A percentile compares a stretch with the other conserved stretches of the same genome.
These are phyloP conservation scores for Ciconia nigra DNA, from an alignment of 2,797 vertebrate genomes.

Conservation along the genomic window DNA sequence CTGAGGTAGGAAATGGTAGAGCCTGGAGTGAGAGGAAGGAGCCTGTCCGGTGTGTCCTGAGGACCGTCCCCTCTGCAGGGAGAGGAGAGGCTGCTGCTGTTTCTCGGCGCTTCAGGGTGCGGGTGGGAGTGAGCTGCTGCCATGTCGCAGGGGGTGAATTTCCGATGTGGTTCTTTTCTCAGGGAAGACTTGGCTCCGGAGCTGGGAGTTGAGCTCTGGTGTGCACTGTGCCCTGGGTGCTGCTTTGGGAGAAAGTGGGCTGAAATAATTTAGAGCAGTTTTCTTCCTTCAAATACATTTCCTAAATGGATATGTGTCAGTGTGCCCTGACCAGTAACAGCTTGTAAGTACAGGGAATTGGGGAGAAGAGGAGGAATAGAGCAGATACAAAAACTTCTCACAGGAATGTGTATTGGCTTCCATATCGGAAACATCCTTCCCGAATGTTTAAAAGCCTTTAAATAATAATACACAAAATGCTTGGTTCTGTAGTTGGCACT, in stretches of 20 bases:
- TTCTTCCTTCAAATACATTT: background rate
- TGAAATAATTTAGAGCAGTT: background rate
- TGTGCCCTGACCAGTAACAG: background rate
- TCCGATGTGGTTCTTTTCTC: background rate
- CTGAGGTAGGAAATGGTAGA: fast-evolving
- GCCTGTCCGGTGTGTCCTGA: fast-evolving
- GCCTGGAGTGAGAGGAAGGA: background rate
- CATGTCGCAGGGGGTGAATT: background rate
- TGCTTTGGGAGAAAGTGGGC: background rate
- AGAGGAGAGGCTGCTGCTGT: background rate
- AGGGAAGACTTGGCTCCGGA: background rate
- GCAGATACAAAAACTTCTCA: background rate
- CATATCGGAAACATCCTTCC: background rate
- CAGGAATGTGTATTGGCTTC: background rate
- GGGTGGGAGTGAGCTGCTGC: background rate
- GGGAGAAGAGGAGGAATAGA: background rate
- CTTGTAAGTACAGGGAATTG: background rate
- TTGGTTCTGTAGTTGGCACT: background rate
- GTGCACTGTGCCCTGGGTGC: background rate
- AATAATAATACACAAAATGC: background rate
- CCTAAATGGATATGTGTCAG: background rate
- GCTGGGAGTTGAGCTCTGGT: background rate
- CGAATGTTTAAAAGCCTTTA: background rate
- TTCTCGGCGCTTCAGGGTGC: background rate
- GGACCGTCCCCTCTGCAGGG: background rate